Base-by-base conservation (phyloP, 2,888 invertebrate species). In the Lasius platythorax region DNA sequence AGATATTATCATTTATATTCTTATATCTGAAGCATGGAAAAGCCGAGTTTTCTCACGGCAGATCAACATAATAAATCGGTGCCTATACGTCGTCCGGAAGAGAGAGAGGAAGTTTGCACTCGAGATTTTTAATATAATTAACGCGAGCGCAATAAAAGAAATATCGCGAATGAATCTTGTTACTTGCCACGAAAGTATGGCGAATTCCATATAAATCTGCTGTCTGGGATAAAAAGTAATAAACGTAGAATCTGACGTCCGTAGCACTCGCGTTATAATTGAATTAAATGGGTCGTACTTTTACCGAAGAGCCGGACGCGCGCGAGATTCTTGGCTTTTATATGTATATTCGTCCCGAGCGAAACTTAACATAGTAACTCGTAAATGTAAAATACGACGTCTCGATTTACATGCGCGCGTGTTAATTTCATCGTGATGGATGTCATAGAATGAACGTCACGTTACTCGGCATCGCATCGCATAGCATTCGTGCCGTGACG, bases 121-220 rank as follows among this genome's bases (percentile, higher is more conserved):
- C 46, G 73, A 81, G 79, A 81, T 81, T 81, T 73, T 81, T 81
- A 73, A 73, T 81, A 81, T 81, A 81, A 81, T 81, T 81, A 81
- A 81, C 79, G 73, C 28, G 58, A 23, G 61, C 46, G 61, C 72
- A 81, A 81, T 81, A 61, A 81, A 81, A 81, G 79, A 81, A 81
- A 81, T 61, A 72, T 61, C 79, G 61, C 79, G 46, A 81, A 81
- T 81, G 79, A 81, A 81, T 81, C 79, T 81, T 81, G 73, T 81
- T 81, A 81, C 79, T 73, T 73, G 79, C 79, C 73, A 28, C 61
- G 79, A 30, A 73, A 61, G 73, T 81, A 81, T 72, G 58, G 79
- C 79, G 73, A 61, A 81, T 81, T 81, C 73, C 79, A 37, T 46
- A 81, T 81, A 81, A 81, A 81, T 81, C 79, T 81, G 73, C 79